These are phyloP conservation scores for Sigmodon hispidus DNA, from an alignment of 2,113 vertebrate species.

Conservation along the genomic window DNA sequence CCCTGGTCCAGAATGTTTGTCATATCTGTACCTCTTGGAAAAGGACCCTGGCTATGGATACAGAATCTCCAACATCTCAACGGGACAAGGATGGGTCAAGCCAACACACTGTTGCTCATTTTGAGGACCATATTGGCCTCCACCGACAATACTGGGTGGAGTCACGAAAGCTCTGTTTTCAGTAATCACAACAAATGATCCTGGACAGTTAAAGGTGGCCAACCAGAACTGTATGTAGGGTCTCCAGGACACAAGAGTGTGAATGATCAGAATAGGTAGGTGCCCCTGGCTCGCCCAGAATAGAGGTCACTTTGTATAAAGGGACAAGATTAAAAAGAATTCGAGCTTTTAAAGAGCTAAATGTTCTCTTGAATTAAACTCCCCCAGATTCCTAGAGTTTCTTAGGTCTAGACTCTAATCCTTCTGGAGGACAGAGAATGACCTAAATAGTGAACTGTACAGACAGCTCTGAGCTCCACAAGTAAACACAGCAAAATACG, in stretches of 20 bases:
- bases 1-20: no score
- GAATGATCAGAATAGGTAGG: not conserved
- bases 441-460: not conserved
- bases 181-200: not conserved
- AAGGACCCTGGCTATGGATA: not conserved
- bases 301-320: not conserved
- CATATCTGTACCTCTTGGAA: not conserved
- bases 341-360: not conserved
- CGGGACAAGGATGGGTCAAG: not conserved
- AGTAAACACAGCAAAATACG: not conserved
- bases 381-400: not conserved
- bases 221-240: no score
- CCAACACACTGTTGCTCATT: not conserved
- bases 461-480: not conserved
- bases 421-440: not conserved
- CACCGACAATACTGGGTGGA: not conserved
- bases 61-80: not conserved
- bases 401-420: not conserved
- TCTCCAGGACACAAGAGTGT: not conserved
- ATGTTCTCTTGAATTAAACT: not conserved
- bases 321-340: not conserved
- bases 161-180: not conserved
- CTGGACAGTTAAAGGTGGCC: not conserved
- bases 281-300: not conserved
- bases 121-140: accelerated